Evolutionary conservation across 1,140 invertebrate species (phyloP), one percentile per base, ranked within the genome.

Genomic region (Bicyclus anynana): DNA sequence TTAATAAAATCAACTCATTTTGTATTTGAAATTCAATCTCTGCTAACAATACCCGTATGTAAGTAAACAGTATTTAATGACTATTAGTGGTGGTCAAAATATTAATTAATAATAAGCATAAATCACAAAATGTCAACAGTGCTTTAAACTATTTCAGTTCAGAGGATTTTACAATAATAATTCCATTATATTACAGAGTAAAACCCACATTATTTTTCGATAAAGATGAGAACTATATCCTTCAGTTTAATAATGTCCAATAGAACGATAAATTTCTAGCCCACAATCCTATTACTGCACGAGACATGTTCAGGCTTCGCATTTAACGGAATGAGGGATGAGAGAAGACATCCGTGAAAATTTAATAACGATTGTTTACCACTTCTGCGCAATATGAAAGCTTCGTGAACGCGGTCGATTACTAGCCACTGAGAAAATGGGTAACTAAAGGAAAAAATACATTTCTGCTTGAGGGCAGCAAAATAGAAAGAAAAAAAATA

Each of bases 341-440:
- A 65, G 65, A 59, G 72, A 77, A 78, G 73, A 77, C 72, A 79
- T 69, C 71, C 77, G 77, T 82, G 74, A 77, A 80, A 84, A 83
- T 84, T 84, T 83, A 84, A 86, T 84, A 84, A 86, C 72, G 72
- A 84, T 81, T 84, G 78, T 84, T 84, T 84, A 78, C 83, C 70
- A 80, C 69, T 77, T 73, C 58, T 48, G 70, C 73, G 61, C 74
- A 82, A 79, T 80, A 81, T 78, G 65, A 77, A 76, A 83, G 68
- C 65, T 61, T 77, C 58, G 72, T 69, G 69, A 75, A 72, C 65
- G 68, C 70, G 65, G 61, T 71, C 67, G 70, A 77, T 80, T 76
- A 79, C 70, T 73, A 53, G 64, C 48, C 59, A 64, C 58, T 60
- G 67, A 62, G 65, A 71, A 70, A 72, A 69, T 68, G 59, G 61